phyloP scores from a whole-genome alignment of 30 jellyfish, hydroid and myxozoan genomes.

The Aurelia aurita region DNA sequence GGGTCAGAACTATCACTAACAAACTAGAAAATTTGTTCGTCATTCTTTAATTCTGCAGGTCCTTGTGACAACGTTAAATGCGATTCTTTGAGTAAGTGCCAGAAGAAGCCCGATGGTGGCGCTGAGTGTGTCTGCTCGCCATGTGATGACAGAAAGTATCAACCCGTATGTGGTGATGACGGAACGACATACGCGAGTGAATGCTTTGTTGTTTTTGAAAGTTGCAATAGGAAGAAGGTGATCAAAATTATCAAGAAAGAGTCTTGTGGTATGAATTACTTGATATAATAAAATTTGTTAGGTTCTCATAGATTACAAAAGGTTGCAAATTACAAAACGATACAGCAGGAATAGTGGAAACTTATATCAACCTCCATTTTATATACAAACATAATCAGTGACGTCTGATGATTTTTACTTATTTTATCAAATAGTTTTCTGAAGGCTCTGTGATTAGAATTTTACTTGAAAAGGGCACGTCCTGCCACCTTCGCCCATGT shows the following conservation, averaged over 20 bases:
- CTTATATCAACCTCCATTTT: no score
- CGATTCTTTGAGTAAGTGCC: conserved; percentile 36
- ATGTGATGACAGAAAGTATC: conserved; percentile 14
- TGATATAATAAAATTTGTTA: not conserved
- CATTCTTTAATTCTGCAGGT: conserved; percentile 14
- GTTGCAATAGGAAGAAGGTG: conserved; percentile 31
- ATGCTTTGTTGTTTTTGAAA: conserved; percentile 38
- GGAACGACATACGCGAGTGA: conserved; percentile 74
- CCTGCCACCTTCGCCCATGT: no score
- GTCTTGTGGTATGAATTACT: conserved; percentile 55
- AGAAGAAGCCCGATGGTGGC: conserved; percentile 16
- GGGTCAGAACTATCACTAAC: no score
- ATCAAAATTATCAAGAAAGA: conserved; percentile 8
- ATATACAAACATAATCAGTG: no score
- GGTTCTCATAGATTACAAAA: no score
- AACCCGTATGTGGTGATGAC: conserved; percentile 85
- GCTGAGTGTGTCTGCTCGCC: conserved; percentile 67
- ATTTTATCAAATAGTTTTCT: no score
- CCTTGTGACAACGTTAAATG: conserved; percentile 58
- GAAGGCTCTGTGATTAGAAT: no score
- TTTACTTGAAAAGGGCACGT: no score
- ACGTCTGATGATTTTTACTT: no score
- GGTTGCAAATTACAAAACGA: no score
- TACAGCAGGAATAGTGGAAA: no score
- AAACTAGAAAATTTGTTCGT: no score